Percentiles rank a stretch among this genome's conserved stretches.
Evolutionary conservation across 2,797 vertebrate genomes (phyloP).

Genomic region (Taenioides sp.): DNA sequence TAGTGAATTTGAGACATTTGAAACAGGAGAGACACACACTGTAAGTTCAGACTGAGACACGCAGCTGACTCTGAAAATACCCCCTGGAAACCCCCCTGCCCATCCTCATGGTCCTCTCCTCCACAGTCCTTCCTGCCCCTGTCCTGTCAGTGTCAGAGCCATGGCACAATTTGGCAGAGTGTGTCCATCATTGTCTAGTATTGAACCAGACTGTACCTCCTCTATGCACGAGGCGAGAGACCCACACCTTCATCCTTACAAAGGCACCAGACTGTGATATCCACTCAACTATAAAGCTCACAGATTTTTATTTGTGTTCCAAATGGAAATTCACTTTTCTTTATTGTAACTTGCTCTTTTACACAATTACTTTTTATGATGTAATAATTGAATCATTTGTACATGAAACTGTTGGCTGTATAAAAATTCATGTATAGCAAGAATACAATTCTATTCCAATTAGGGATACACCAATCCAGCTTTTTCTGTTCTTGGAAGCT

Average conservation of each 20-base stretch:
- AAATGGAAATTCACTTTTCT: background rate
- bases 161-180: background rate
- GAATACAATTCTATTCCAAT: too few species aligned
- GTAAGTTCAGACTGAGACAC: constrained; percentile 49
- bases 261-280: background rate
- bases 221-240: background rate
- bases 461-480: too few species aligned
- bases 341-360: background rate
- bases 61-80: constrained; percentile 74
- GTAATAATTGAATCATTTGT: too few species aligned
- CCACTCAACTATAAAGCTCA: too few species aligned
- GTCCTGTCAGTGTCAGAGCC: constrained; percentile 2
- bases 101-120: constrained; percentile 27
- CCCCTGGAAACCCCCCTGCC: constrained; percentile 46
- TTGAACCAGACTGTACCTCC: background rate
- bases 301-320: background rate
- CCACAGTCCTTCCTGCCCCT: constrained; percentile 3
- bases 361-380: too few species aligned
- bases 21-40: constrained; percentile 30
- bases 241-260: background rate
- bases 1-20: constrained; percentile 9
- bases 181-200: background rate
- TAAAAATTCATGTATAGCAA: too few species aligned
- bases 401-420: too few species aligned
- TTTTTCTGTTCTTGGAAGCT: too few species aligned